Percentiles rank a stretch among this genome's conserved stretches.
Evolutionary conservation across 2,888 invertebrate genomes (phyloP).

Genomic region (Catocala fraxini): DNA sequence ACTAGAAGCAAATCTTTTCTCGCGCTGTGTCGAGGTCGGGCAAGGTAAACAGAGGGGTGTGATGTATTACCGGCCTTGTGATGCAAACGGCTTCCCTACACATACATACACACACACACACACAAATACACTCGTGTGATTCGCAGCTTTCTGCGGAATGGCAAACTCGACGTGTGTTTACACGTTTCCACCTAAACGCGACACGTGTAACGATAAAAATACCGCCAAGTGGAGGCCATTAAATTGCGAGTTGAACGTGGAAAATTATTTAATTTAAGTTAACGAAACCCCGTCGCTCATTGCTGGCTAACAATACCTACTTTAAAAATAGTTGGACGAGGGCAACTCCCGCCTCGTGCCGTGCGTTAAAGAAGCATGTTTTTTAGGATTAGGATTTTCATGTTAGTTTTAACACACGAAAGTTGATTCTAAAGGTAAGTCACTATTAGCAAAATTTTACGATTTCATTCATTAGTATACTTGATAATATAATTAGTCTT

Average conservation of each 20-base stretch:
- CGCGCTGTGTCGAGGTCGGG: constrained; percentile 8
- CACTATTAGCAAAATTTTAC: too few relatives aligned
- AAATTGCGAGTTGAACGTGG: not conserved
- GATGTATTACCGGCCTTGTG: constrained; percentile 7
- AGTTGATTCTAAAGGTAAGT: too few relatives aligned
- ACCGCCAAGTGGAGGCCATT: constrained; percentile 1
- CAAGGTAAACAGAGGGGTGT: constrained; percentile 15
- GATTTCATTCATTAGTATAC: too few relatives aligned
- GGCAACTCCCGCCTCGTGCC: too few relatives aligned
- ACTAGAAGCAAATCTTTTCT: constrained; percentile 4
- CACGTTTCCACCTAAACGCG: constrained; percentile 6
- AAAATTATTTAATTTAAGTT: constrained; percentile 2
- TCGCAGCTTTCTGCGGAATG: constrained; percentile 11
- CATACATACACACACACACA: not conserved
- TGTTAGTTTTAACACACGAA: too few relatives aligned
- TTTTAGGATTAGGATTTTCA: too few relatives aligned
- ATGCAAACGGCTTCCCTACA: constrained; percentile 10
- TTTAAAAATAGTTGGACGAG: too few relatives aligned
- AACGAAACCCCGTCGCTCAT: not conserved
- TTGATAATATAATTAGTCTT: too few relatives aligned
- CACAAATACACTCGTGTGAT: not conserved
- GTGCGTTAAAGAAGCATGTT: too few relatives aligned
- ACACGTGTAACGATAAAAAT: constrained; percentile 10
- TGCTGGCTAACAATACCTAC: not conserved
- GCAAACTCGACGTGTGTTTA: constrained; percentile 11